Percentiles rank a stretch among this genome's conserved stretches.
phyloP scores from a whole-genome alignment of 2,888 invertebrate genomes.

The Blera fallax region DNA sequence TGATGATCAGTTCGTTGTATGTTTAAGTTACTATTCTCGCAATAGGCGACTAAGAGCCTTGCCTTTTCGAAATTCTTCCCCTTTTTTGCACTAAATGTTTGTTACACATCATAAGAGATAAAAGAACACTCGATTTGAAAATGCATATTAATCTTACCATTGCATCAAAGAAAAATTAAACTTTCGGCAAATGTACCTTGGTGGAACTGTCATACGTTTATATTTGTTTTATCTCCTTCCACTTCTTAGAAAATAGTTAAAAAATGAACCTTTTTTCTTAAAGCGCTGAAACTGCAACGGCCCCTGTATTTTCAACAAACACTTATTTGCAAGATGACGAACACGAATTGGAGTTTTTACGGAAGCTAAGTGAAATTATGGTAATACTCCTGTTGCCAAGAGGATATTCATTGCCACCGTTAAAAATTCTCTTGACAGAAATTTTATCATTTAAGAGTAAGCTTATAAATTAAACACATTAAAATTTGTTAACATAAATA shows the following conservation, averaged over 20 bases:
- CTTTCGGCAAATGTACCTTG: no score
- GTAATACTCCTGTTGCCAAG: conserved; percentile 91
- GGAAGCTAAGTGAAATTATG: conserved; percentile 91
- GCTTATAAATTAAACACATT: conserved; percentile 6
- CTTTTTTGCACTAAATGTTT: no score
- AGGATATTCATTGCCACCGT: conserved; percentile 89
- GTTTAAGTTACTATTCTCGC: no score
- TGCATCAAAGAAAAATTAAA: no score
- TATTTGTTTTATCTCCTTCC: not conserved
- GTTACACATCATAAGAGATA: no score
- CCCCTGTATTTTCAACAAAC: conserved; percentile 88
- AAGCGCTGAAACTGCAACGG: conserved; percentile 85
- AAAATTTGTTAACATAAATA: not conserved
- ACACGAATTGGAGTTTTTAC: conserved; percentile 90
- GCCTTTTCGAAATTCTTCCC: no score
- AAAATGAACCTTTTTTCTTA: conserved; percentile 20
- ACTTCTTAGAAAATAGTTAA: not conserved
- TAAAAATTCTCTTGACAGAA: conserved; percentile 91
- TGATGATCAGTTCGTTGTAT: no score
- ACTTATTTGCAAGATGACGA: conserved; percentile 89
- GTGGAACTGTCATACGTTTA: not conserved
- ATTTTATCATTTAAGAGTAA: conserved; percentile 92
- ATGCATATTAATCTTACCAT: no score
- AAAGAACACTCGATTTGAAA: no score
- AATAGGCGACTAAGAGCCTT: no score